Base-by-base conservation (phyloP, 1,140 invertebrate genomes). In the Neomicropteryx cornuta region DNA sequence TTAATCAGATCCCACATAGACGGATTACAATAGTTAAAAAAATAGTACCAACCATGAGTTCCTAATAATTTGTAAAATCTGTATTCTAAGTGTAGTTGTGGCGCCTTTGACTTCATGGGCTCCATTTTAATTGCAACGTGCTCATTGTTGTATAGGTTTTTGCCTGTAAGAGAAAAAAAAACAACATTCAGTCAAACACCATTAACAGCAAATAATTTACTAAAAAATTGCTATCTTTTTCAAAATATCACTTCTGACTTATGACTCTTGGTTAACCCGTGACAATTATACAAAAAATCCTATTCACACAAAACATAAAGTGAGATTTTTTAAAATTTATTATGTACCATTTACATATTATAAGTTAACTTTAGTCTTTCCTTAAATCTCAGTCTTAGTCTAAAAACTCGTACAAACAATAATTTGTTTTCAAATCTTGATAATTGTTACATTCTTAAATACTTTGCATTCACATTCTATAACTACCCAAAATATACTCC, bases 121-220 rank as follows among this genome's bases (percentile, higher is more conserved):
- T 99, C 97, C 87, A 99, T 86, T 81, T 99, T 99, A 70, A 99
- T 98, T 61, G 97, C 96, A 68, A 99, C 96, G 78, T 99, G 95
- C 77, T 99, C 96, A 78, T 97, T 98, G 76, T 96, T 99, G 77
- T 99, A 99, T 53, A 99, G 77, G 73, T 99, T 98, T 79, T 98
- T 99, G 44, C 91, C 89, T 93, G 75, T 36, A 89, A 81, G 53
- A 62, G 50, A 69, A 62, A 58, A 60, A 60, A 63, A 56, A 47
- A 37, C 51, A 56, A 49, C 45, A 47, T 44, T 22, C n/a, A n/a
- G n/a, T n/a, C n/a, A n/a, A 36, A 28, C 10, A 39, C 35, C 21
- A 39, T 16, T 18, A 24, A 17, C 33, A 27, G 11, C 24, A 10
- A 11, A 35, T 22, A 35, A 35, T 19, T 37, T 3, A 24, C 13